A percentile compares a stretch with the other conserved stretches of the same genome.
phyloP scores from a whole-genome alignment of 1,140 invertebrate species.

The Hyles vespertilio region DNA sequence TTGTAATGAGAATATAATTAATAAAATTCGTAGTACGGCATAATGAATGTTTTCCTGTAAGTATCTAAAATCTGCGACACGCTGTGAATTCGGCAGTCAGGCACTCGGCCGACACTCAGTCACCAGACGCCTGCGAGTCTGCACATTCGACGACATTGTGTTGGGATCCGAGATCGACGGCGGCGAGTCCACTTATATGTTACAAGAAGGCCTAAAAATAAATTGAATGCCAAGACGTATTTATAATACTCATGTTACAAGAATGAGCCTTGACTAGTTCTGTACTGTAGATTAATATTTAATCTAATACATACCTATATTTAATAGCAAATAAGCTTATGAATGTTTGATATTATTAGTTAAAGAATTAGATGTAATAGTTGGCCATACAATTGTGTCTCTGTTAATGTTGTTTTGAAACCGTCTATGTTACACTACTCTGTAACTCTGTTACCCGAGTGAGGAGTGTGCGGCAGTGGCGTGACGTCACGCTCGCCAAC shows the following conservation, averaged over 20 bases:
- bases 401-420: neutral
- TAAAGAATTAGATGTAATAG: conserved; percentile 19
- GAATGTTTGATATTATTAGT: conserved; percentile 53
- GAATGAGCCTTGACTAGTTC: conserved; percentile 13
- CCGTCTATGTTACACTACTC: neutral
- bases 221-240: too few relatives aligned
- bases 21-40: too few relatives aligned
- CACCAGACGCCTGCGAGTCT: too few relatives aligned
- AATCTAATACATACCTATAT: conserved; percentile 12
- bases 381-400: neutral
- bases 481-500: neutral
- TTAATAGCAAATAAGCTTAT: conserved; percentile 41
- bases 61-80: too few relatives aligned
- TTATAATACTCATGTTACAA: conserved; percentile 13
- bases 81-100: too few relatives aligned
- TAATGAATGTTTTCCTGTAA: too few relatives aligned
- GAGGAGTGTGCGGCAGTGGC: neutral
- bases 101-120: too few relatives aligned
- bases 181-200: too few relatives aligned
- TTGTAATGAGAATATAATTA: too few relatives aligned
- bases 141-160: too few relatives aligned
- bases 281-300: conserved; percentile 21
- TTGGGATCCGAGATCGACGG: too few relatives aligned
- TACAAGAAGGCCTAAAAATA: too few relatives aligned
- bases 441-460: neutral